Conservation (phyloP, 2,113 vertebrate species). For the Phocoena sinus region DNA sequence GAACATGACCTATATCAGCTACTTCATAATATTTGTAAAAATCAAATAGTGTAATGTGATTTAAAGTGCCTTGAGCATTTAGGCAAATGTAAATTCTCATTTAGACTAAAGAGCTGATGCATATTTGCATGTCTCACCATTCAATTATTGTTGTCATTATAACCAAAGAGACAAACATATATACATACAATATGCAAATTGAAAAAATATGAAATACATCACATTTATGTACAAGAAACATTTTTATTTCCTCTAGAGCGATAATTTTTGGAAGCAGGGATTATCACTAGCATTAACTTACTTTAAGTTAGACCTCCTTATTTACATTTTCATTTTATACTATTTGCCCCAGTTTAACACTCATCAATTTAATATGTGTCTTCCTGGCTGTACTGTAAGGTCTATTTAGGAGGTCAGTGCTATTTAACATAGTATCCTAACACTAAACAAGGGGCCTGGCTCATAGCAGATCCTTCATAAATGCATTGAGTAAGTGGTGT, state of each 20-base stretch:
- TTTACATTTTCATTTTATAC: not conserved
- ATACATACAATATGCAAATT: not conserved
- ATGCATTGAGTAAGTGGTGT: not conserved
- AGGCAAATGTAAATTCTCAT: not conserved
- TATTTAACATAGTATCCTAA: not conserved
- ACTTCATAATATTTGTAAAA: not conserved
- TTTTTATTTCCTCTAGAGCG: not conserved
- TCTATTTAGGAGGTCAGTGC: not conserved
- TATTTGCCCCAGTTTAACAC: not conserved
- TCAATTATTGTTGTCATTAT: not conserved
- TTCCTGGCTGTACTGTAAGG: not conserved
- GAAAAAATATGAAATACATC: not conserved
- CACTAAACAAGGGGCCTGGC: not conserved
- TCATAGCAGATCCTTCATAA: not conserved
- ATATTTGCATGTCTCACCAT: not conserved
- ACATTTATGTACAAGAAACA: not conserved
- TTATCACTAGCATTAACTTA: not conserved
- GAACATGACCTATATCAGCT: not conserved
- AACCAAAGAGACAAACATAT: not conserved
- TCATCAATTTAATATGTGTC: not conserved
- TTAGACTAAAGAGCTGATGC: not conserved
- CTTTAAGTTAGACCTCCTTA: not conserved
- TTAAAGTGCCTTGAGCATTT: not conserved
- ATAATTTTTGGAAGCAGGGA: not conserved
- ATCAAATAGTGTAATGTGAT: not conserved